phyloP scores from a whole-genome alignment of 2,113 vertebrate genomes.

The Speoplatyrhinus poulsoni region DNA sequence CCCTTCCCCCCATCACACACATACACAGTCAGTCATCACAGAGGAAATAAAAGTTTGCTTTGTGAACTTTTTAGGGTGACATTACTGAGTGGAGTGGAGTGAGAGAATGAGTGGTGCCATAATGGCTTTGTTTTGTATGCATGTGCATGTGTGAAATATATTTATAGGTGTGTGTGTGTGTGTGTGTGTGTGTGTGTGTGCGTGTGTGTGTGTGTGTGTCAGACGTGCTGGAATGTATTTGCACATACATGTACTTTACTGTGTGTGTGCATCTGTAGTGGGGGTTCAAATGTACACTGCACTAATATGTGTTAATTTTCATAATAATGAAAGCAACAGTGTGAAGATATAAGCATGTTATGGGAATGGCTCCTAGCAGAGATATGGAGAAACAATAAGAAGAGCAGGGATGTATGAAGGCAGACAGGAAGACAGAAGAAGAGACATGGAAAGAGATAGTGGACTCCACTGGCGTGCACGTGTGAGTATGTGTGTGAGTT shows the following conservation, averaged over 20 bases:
- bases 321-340: too few relatives aligned
- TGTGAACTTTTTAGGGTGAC: constrained; percentile 14
- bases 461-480: not conserved
- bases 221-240: not conserved
- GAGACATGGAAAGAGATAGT: constrained; percentile 39
- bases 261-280: not conserved
- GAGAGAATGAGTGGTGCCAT: not conserved
- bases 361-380: not conserved
- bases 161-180: not conserved
- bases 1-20: constrained; percentile 12
- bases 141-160: not conserved
- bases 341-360: too few relatives aligned
- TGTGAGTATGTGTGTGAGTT: constrained; percentile 39
- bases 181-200: not conserved
- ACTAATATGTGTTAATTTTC: too few relatives aligned
- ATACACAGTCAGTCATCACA: constrained; percentile 5
- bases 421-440: constrained; percentile 18
- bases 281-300: too few relatives aligned
- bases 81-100: constrained; percentile 7
- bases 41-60: constrained; percentile 14
- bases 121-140: not conserved
- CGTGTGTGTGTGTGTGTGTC: not conserved
- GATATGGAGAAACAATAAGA: not conserved
- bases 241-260: constrained; percentile 6
- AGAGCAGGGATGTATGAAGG: constrained; percentile 5